phyloP scores from a whole-genome alignment of 2,888 invertebrate species.

The Liopterus haemorrhoidalis region DNA sequence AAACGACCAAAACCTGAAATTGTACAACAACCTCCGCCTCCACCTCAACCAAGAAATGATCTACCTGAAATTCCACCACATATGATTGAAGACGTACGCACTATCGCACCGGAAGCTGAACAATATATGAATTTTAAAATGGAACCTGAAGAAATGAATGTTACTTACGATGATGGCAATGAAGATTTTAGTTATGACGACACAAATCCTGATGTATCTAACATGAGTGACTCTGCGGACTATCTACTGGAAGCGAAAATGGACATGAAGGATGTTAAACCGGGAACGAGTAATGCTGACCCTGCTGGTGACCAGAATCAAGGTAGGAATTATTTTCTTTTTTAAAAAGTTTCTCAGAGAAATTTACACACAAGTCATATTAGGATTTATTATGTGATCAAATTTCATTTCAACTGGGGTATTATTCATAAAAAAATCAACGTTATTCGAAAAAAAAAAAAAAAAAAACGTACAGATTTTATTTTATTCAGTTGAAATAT shows the following conservation, averaged over 20 bases:
- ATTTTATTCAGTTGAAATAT: too few species aligned
- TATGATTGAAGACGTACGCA: background rate
- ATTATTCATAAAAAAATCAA: too few species aligned
- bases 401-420: too few species aligned
- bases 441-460: too few species aligned
- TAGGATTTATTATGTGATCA: too few species aligned
- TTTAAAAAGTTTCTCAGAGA: too few species aligned
- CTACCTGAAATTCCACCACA: conserved; percentile 1
- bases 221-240: conserved; percentile 33
- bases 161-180: conserved; percentile 9
- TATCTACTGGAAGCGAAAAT: conserved; percentile 42
- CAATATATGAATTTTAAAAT: conserved; percentile 41
- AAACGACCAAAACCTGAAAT: conserved; percentile 24
- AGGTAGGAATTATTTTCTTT: conserved; percentile 40
- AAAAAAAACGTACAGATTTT: too few species aligned
- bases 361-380: too few species aligned
- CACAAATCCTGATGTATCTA: conserved; percentile 38
- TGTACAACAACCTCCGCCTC: conserved; percentile 1
- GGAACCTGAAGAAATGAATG: conserved; percentile 42
- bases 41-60: background rate
- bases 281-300: conserved; percentile 41
- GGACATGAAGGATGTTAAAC: conserved; percentile 41
- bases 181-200: conserved; percentile 39
- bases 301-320: conserved; percentile 43
- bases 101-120: conserved; percentile 12